phyloP scores from a whole-genome alignment of 2,113 vertebrate species.

The Eulemur rufifrons region DNA sequence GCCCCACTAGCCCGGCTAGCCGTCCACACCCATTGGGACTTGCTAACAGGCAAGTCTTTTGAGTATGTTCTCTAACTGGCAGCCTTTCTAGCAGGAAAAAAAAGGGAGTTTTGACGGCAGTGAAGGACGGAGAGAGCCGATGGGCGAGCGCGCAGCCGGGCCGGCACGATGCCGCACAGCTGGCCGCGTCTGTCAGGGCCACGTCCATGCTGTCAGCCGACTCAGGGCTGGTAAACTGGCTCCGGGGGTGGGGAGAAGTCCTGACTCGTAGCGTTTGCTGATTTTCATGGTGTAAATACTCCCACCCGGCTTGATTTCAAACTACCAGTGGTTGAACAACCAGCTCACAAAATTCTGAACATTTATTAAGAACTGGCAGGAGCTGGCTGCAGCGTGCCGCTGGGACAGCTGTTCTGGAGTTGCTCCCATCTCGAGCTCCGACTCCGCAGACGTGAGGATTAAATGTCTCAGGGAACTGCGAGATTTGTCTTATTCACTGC shows the following conservation, averaged over 20 bases:
- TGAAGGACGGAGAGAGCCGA: neutral
- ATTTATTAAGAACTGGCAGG: neutral
- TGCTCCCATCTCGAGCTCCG: accelerated
- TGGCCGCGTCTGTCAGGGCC: neutral
- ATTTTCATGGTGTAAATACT: accelerated
- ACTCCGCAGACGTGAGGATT: accelerated
- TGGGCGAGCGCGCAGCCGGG: accelerated
- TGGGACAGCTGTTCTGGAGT: neutral
- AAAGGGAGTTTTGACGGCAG: neutral
- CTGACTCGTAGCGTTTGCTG: accelerated
- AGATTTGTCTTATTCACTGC: neutral
- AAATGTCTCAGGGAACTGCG: neutral
- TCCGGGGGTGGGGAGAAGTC: accelerated
- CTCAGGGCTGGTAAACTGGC: neutral
- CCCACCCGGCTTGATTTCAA: neutral
- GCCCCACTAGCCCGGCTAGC: slow-evolving; percentile 1
- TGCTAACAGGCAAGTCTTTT: neutral
- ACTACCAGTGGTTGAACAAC: accelerated
- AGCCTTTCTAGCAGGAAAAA: neutral
- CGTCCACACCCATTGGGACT: neutral
- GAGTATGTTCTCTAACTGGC: neutral
- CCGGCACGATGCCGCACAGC: too few relatives aligned
- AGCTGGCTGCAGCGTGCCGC: accelerated
- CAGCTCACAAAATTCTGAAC: accelerated
- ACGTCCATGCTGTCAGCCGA: accelerated